These are phyloP conservation scores for Sinocyclocheilus grahami DNA, from an alignment of 2,113 vertebrate genomes.

Conservation along the genomic window DNA sequence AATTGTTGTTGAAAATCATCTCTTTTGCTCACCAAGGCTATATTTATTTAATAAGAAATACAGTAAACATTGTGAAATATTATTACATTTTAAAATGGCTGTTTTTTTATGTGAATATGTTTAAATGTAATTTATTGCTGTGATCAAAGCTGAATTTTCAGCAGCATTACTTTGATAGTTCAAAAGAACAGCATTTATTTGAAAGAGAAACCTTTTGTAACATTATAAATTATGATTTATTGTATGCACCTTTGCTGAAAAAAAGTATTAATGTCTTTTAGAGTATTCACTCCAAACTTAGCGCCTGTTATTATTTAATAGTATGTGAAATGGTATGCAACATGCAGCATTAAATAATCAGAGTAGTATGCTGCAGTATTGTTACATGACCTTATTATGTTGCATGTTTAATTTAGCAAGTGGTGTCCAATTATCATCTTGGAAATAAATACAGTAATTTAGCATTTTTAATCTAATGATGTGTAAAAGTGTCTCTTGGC, in stretches of 20 bases:
- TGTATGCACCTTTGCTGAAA: neutral
- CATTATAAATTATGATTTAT: neutral
- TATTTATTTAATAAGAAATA: neutral
- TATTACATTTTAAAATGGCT: neutral
- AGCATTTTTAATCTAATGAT: slow-evolving; percentile 5
- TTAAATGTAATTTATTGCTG: neutral
- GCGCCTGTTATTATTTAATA: neutral
- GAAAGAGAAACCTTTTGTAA: neutral
- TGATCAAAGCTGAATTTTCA: neutral
- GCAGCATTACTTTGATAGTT: neutral
- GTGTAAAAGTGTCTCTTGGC: neutral
- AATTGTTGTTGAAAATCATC: neutral
- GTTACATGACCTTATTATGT: slow-evolving; percentile 8
- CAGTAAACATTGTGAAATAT: neutral
- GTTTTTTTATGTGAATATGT: neutral
- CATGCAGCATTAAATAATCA: neutral
- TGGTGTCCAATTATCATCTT: neutral
- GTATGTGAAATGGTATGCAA: neutral
- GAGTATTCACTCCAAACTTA: neutral
- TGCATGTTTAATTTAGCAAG: neutral
- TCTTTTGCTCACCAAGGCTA: neutral
- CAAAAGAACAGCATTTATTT: no score
- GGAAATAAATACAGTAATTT: neutral
- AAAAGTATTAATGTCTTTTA: neutral
- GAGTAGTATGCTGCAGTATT: neutral